A percentile compares a stretch with the other conserved stretches of the same genome.
These are phyloP conservation scores for Notolepis coatsorum DNA, from an alignment of 2,797 vertebrate species.

Conservation along the genomic window DNA sequence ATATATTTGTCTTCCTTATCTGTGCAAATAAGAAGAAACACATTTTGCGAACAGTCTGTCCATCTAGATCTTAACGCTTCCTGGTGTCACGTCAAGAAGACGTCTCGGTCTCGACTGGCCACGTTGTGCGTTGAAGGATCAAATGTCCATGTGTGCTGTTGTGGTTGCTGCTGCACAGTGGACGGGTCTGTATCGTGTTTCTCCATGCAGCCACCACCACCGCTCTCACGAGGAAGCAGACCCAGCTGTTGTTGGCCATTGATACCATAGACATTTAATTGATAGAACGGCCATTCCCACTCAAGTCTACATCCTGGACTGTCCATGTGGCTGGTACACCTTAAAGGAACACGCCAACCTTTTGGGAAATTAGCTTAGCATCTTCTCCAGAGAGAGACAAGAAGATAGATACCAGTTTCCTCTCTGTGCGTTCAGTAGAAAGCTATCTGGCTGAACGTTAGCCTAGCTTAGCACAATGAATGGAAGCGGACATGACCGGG, in stretches of 20 bases:
- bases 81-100: constrained; percentile 44
- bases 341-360: too few species aligned
- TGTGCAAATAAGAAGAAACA: constrained; percentile 44
- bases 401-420: too few species aligned
- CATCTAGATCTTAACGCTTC: constrained; percentile 37
- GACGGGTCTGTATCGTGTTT: constrained; percentile 56
- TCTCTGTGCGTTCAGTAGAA: too few species aligned
- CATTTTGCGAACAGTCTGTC: constrained; percentile 41
- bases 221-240: constrained; percentile 64
- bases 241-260: constrained; percentile 69
- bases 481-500: too few species aligned
- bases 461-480: too few species aligned
- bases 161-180: constrained; percentile 35
- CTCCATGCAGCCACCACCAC: constrained; percentile 44
- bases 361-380: too few species aligned
- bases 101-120: constrained; percentile 37
- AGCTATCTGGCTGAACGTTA: too few species aligned
- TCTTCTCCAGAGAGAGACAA: too few species aligned
- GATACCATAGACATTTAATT: constrained; percentile 69
- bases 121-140: constrained; percentile 57
- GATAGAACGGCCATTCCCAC: too few species aligned
- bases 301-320: too few species aligned
- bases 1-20: constrained; percentile 61
- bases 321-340: too few species aligned
- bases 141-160: constrained; percentile 61